A percentile compares a stretch with the other conserved stretches of the same genome.
These are phyloP conservation scores for Ammodytes marinus DNA, from an alignment of 2,113 vertebrate species.

Conservation along the genomic window DNA sequence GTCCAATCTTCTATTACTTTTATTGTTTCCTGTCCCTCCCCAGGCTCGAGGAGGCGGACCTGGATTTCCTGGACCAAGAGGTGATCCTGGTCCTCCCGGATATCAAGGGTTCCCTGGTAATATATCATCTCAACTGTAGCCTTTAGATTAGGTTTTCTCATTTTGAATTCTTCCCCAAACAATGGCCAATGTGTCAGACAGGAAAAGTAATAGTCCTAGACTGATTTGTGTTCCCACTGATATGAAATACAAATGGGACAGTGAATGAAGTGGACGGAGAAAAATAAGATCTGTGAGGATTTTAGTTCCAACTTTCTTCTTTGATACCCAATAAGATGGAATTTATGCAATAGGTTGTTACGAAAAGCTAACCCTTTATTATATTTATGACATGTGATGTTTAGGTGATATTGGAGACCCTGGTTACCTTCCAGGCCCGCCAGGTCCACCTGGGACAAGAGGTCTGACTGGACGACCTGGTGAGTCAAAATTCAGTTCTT, in stretches of 20 bases:
- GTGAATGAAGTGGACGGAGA: neutral
- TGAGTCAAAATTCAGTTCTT: conserved; percentile 21
- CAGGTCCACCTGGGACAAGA: conserved; percentile 59
- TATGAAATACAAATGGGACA: conserved; percentile 15
- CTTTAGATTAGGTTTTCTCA: conserved; percentile 16
- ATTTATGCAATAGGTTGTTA: neutral
- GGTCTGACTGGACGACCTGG: conserved; percentile 71
- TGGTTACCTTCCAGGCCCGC: conserved; percentile 44
- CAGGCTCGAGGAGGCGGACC: conserved; percentile 54
- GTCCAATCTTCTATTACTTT: conserved; percentile 32
- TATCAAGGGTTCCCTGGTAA: conserved; percentile 84
- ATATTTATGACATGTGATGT: conserved; percentile 3
- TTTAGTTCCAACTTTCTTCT: neutral
- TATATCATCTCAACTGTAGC: conserved; percentile 39
- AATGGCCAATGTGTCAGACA: conserved; percentile 44
- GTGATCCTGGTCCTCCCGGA: conserved; percentile 85
- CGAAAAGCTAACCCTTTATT: neutral
- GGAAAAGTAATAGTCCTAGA: conserved; percentile 18
- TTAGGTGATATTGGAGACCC: conserved; percentile 67
- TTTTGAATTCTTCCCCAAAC: conserved; percentile 30
- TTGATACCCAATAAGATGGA: neutral
- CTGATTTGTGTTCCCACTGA: conserved; percentile 42
- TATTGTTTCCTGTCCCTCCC: conserved; percentile 11
- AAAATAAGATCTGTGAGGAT: conserved; percentile 14
- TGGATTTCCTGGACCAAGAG: conserved; percentile 69